Evolutionary conservation across 2,888 invertebrate species (phyloP), one percentile per base, ranked within the genome.

Genomic region (Meliscaeva auricollis): DNA sequence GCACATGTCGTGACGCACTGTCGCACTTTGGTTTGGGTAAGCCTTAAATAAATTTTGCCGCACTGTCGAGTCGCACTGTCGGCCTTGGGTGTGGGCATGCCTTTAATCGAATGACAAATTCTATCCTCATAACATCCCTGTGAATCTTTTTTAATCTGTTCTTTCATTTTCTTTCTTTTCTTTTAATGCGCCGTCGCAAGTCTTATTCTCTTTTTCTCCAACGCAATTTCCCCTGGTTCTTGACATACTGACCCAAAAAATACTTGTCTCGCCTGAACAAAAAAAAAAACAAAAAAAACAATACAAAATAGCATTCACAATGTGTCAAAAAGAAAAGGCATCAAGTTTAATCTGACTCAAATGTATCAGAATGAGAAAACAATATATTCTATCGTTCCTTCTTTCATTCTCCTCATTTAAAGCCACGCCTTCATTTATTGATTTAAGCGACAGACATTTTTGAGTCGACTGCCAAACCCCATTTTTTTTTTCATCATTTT

Each of bases 221-320:
- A 35, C 13, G 20, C 48, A 26, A 38, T 56, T 38, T 76, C 60
- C 46, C 22, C 72, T 62, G 9, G 15, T 73, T 81, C 76, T 60
- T 85, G 85, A 81, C 85, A 85, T 60, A 85, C 81, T 85, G 85
- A 85, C 85, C 85, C 64, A 85, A 75, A 85, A 38, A 85, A 73
- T 56, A 68, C 11, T 48, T 17, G 64, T 48, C 30, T 56, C 35
- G 73, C 0, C 66, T 48, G 26, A 72, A 68, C 7, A 38, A 38
- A 38, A 38, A 8, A 38, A 52, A 50, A 72, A 72, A 38, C 5
- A 38, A 38, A 8, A 38, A 52, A 50, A 72, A 72, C 44, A 54
- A 64, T 20, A 70, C 44, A 50, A 64, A 64, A 17, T 35, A 50
- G 30, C 8, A 20, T 11, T 17, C 17, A 15, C 22, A 17, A 41